Percentiles rank a stretch among this genome's conserved stretches.
Conservation (phyloP, 64 coral and sea anemone species). For the Stichodactyla helianthus region DNA sequence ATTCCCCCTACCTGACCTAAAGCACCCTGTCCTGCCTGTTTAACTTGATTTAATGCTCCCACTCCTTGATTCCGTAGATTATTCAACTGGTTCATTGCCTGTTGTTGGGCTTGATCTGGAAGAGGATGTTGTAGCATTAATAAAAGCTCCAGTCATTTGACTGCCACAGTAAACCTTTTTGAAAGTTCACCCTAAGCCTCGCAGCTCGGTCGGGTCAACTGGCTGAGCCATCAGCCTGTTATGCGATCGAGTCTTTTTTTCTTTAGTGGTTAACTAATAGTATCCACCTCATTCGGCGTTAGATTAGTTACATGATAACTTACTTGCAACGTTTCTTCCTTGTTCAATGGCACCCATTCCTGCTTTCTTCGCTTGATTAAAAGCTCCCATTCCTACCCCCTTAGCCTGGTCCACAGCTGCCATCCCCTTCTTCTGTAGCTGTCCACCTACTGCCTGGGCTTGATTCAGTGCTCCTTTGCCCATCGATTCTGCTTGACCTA, state of each 20-base stretch:
- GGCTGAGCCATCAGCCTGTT: no score
- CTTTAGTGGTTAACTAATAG: no score
- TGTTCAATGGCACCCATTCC: conserved; percentile 54
- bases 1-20: conserved; percentile 10
- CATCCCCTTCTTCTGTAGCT: conserved; percentile 50
- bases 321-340: conserved; percentile 26
- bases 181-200: no score
- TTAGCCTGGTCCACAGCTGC: conserved; percentile 45
- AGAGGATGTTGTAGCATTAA: neutral
- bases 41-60: conserved; percentile 39
- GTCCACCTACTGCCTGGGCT: conserved; percentile 25
- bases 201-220: no score
- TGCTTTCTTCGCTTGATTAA: conserved; percentile 25
- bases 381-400: conserved; percentile 26
- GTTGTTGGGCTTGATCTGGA: conserved; percentile 46
- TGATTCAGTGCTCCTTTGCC: conserved; percentile 31
- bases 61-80: conserved; percentile 48
- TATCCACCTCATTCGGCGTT: no score
- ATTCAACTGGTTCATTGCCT: conserved; percentile 52
- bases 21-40: conserved; percentile 43
- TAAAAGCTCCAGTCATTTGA: neutral
- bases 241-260: no score
- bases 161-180: no score
- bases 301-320: neutral
- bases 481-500: conserved; percentile 22